A percentile compares a stretch with the other conserved stretches of the same genome.
Evolutionary conservation across 2,113 vertebrate species (phyloP).

Genomic region (Columba janthina): DNA sequence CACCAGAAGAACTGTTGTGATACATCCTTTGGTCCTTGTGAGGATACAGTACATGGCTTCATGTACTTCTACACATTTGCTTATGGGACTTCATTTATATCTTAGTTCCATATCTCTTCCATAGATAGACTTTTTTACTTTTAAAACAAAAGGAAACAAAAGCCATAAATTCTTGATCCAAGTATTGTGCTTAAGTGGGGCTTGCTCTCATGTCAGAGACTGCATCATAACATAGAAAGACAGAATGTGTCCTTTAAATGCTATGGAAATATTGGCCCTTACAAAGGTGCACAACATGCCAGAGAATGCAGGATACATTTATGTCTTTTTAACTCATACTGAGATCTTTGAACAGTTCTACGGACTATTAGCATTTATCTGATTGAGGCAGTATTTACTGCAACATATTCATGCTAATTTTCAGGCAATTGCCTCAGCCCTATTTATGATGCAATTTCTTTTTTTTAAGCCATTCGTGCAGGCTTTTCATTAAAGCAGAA

Average conservation of each 20-base stretch:
- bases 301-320: neutral
- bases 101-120: neutral
- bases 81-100: neutral
- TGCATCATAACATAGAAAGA: neutral
- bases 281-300: neutral
- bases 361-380: neutral
- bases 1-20: neutral
- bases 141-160: neutral
- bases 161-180: neutral
- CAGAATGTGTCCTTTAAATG: neutral
- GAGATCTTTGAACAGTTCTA: neutral
- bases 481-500: conserved; percentile 56
- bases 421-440: conserved; percentile 4
- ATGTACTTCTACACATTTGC: neutral
- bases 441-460: conserved; percentile 17
- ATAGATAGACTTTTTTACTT: neutral
- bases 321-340: neutral
- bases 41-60: neutral
- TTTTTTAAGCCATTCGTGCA: conserved; percentile 20
- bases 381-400: conserved; percentile 14
- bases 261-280: neutral
- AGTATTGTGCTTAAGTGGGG: neutral
- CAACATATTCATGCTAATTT: conserved; percentile 11
- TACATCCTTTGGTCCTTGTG: neutral
- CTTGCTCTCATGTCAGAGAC: neutral